Evolutionary conservation across 1,140 invertebrate genomes (phyloP).

Genomic region (Coenobita brevimanus): DNA sequence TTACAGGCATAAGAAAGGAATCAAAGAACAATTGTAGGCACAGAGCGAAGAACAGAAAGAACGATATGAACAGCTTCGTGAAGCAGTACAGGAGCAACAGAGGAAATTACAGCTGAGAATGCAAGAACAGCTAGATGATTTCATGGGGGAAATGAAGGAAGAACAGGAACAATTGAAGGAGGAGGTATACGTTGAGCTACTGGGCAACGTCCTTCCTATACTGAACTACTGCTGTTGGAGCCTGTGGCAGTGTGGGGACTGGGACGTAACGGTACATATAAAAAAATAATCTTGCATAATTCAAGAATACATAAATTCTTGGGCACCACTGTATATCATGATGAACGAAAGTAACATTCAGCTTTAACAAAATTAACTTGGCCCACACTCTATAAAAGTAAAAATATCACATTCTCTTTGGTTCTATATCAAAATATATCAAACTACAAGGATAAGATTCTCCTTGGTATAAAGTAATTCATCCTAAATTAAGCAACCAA

Average conservation of each 20-base stretch:
- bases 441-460: not conserved
- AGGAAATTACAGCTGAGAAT: too few species aligned
- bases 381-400: constrained; percentile 6
- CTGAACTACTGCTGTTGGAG: too few species aligned
- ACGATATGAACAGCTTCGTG: too few species aligned
- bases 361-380: constrained; percentile 9
- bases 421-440: not conserved
- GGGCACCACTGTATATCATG: constrained; percentile 2
- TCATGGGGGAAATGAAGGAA: too few species aligned
- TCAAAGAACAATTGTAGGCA: too few species aligned
- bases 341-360: not conserved
- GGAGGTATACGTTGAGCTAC: too few species aligned
- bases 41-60: too few species aligned
- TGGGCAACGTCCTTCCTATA: not conserved
- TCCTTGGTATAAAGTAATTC: not conserved
- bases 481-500: not conserved
- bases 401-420: constrained; percentile 28
- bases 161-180: too few species aligned
- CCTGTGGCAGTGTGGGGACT: too few species aligned
- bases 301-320: constrained; percentile 13
- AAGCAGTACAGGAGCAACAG: too few species aligned
- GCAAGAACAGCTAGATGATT: too few species aligned
- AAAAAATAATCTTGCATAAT: not conserved
- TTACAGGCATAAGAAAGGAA: too few species aligned
- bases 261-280: not conserved